These are phyloP conservation scores for Ivindomyrus marchei DNA, from an alignment of 2,113 vertebrate species.

Conservation along the genomic window DNA sequence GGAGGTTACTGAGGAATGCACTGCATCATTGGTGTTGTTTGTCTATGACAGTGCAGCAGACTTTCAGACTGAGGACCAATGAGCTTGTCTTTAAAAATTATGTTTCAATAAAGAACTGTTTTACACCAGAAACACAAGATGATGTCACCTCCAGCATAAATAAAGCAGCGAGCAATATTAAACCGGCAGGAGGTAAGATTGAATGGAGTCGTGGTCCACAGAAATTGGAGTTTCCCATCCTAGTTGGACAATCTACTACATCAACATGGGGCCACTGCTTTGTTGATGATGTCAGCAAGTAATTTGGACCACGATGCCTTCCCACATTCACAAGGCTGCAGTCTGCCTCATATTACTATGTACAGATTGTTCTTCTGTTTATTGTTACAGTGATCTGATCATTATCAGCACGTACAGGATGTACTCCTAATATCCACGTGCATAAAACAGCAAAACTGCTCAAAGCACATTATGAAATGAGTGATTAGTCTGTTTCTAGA, in stretches of 20 bases:
- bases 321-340: background rate
- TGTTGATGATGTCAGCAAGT: background rate
- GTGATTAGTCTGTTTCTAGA: background rate
- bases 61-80: background rate
- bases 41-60: background rate
- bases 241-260: background rate
- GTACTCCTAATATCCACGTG: background rate
- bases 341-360: background rate
- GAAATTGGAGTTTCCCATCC: background rate
- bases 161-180: background rate
- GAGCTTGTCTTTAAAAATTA: background rate
- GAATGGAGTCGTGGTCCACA: background rate
- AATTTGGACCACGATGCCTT: background rate
- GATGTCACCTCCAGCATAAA: background rate
- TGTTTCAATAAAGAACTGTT: background rate
- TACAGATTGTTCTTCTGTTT: background rate
- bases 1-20: background rate
- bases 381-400: background rate
- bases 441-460: background rate
- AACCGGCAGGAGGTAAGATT: background rate
- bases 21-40: background rate
- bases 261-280: background rate
- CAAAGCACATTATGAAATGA: background rate
- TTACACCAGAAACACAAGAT: background rate
- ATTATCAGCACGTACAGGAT: background rate